A percentile compares a stretch with the other conserved stretches of the same genome.
phyloP scores from a whole-genome alignment of 2,888 invertebrate species.

The Argyresthia goedartella region DNA sequence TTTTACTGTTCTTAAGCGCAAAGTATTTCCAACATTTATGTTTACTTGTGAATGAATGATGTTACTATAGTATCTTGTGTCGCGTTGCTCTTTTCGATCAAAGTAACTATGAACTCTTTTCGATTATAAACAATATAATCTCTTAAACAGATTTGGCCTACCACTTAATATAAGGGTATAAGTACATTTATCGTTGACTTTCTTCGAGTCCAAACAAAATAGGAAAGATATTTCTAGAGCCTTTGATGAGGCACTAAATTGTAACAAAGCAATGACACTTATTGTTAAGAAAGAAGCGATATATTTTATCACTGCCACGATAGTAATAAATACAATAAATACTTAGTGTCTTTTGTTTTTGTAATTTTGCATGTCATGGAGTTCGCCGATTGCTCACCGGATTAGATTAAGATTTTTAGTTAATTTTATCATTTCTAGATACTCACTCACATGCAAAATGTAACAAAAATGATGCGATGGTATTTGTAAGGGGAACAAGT shows the following conservation, averaged over 20 bases:
- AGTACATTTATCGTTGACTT: constrained; percentile 50
- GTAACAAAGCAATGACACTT: constrained; percentile 30
- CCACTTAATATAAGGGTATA: constrained; percentile 21
- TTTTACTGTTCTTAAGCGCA: not conserved
- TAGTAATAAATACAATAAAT: constrained; percentile 34
- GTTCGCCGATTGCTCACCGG: constrained; percentile 24
- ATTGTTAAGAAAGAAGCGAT: constrained; percentile 38
- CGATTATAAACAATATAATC: not conserved
- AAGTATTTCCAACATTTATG: not conserved
- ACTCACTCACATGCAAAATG: constrained; percentile 18
- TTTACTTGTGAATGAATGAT: no score
- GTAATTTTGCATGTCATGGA: constrained; percentile 21
- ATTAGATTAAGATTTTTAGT: constrained; percentile 1
- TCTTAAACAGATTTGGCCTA: constrained; percentile 28
- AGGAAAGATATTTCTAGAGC: constrained; percentile 52
- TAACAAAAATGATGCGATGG: constrained; percentile 12
- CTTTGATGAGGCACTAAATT: constrained; percentile 34
- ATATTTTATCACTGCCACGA: constrained; percentile 64
- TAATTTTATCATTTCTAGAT: constrained; percentile 8
- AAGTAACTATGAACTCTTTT: not conserved
- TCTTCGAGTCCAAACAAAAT: constrained; percentile 8
- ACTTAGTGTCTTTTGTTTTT: constrained; percentile 14
- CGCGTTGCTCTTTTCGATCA: not conserved
- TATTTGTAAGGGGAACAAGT: constrained; percentile 23
- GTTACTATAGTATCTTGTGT: not conserved